Evolutionary conservation across 2,797 vertebrate species (phyloP).

Genomic region (Anomalospiza imberbis): DNA sequence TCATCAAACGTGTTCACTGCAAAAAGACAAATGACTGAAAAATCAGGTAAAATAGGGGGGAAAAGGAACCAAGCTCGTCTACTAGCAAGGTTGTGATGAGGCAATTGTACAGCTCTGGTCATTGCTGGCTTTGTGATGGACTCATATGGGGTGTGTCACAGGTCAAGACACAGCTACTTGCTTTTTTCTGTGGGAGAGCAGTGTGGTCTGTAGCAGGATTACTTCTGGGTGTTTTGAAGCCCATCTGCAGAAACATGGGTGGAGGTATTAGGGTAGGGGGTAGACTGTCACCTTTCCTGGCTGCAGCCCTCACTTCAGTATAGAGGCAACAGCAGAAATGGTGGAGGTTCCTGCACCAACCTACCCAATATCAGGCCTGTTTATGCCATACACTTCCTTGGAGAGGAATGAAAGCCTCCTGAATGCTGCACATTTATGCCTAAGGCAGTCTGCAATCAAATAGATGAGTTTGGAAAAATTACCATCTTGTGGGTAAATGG

Average conservation of each 20-base stretch:
- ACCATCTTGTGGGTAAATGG: background rate
- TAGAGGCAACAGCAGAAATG: background rate
- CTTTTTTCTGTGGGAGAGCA: background rate
- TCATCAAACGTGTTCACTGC: background rate
- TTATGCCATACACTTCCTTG: background rate
- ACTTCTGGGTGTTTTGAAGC: background rate
- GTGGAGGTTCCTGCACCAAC: background rate
- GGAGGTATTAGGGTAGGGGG: background rate
- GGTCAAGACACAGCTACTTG: background rate
- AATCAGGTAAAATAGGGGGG: background rate
- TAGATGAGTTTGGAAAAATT: background rate
- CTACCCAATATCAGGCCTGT: fast-evolving
- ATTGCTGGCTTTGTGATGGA: background rate
- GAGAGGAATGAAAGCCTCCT: background rate
- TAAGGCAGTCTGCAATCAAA: background rate
- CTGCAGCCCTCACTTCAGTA: background rate
- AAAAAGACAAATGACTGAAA: background rate
- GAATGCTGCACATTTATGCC: background rate
- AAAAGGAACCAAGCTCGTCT: background rate
- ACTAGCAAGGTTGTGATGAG: background rate
- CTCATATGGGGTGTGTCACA: background rate
- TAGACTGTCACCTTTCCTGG: background rate
- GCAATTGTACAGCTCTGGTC: background rate
- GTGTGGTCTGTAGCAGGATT: background rate
- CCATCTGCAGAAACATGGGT: background rate